Conservation (phyloP, 2,113 vertebrate genomes). For the Melanocharis versteri region DNA sequence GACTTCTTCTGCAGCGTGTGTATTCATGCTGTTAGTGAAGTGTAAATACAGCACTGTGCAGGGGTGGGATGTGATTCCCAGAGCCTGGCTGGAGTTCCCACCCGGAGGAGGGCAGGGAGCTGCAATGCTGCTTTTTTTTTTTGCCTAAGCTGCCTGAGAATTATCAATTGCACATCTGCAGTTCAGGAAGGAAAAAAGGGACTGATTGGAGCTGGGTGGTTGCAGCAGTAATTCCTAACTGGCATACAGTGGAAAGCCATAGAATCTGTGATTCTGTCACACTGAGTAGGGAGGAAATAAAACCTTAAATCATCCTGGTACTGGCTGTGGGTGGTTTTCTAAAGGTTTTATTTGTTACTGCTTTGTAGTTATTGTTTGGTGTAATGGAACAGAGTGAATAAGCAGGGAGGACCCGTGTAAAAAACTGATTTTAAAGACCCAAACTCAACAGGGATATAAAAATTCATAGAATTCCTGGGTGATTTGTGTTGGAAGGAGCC, state of each 20-base stretch:
- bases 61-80: neutral
- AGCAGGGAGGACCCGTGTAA: neutral
- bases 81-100: neutral
- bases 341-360: neutral
- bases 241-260: fast-evolving
- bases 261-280: neutral
- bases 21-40: neutral
- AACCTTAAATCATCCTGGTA: neutral
- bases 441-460: neutral
- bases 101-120: neutral
- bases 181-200: neutral
- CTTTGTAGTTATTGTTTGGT: neutral
- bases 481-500: neutral
- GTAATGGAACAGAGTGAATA: neutral
- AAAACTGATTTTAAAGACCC: neutral
- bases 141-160: no score
- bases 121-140: neutral
- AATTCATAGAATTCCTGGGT: neutral
- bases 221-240: neutral
- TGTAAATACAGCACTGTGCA: fast-evolving
- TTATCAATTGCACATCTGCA: neutral
- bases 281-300: neutral
- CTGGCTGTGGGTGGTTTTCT: neutral
- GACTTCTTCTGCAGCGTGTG: neutral
- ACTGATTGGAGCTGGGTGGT: neutral